Percentiles rank a stretch among this genome's conserved stretches.
Conservation (phyloP, 2,797 vertebrate species). For the Trichosurus vulpecula region DNA sequence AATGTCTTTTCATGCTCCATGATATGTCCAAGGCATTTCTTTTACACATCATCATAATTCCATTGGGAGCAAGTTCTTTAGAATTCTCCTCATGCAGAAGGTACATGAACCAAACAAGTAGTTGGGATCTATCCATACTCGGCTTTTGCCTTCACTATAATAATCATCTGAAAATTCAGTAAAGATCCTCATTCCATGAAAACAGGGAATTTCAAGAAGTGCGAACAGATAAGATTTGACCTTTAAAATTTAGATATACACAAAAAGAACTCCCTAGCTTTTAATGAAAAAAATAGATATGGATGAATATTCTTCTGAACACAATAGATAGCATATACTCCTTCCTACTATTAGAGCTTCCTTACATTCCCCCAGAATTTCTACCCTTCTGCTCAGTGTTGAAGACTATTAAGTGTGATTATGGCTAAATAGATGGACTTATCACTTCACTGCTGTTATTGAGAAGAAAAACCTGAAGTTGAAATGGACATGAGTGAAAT, state of each 20-base stretch:
- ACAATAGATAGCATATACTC: neutral
- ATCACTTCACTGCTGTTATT: neutral
- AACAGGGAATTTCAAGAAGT: conserved; percentile 20
- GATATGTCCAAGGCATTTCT: neutral
- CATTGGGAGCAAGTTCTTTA: neutral
- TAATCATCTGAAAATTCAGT: neutral
- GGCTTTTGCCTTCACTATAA: neutral
- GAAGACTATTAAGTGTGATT: neutral
- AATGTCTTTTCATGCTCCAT: neutral
- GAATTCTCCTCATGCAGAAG: neutral
- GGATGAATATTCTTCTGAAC: neutral
- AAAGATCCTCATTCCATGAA: neutral
- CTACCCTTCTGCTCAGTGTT: neutral
- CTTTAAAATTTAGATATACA: conserved; percentile 3
- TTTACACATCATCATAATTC: neutral
- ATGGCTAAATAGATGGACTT: neutral
- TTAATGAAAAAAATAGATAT: neutral
- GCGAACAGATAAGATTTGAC: neutral
- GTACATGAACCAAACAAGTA: neutral
- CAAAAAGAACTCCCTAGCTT: neutral
- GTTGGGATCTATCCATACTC: neutral
- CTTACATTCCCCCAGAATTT: neutral
- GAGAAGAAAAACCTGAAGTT: neutral
- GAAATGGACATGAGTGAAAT: neutral
- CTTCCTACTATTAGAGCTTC: neutral